These are phyloP conservation scores for Tenthredo mesomela DNA, from an alignment of 2,888 invertebrate genomes.

Conservation along the genomic window DNA sequence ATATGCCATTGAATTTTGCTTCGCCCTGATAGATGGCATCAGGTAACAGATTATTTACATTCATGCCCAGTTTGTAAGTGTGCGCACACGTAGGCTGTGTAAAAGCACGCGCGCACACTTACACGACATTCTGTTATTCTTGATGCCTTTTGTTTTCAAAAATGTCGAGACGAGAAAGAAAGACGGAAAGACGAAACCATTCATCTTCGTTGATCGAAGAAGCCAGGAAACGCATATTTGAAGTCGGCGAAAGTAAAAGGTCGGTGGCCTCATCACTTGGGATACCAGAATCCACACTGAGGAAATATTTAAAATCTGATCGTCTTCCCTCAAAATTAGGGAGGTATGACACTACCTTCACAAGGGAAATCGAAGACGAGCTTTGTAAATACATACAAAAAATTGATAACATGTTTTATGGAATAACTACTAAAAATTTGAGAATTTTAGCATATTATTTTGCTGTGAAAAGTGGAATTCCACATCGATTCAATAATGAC, in stretches of 20 bases:
- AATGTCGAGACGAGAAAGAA: constrained; percentile 14
- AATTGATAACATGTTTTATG: constrained; percentile 58
- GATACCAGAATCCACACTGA: constrained; percentile 59
- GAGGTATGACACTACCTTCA: constrained; percentile 56
- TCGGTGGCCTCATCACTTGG: constrained; percentile 50
- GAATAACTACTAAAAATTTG: constrained; percentile 55
- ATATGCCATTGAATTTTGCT: background rate
- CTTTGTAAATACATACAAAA: constrained; percentile 50
- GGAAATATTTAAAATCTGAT: constrained; percentile 58
- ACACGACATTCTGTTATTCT: background rate
- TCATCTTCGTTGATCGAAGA: constrained; percentile 16
- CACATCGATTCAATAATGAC: constrained; percentile 58
- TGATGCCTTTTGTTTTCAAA: background rate
- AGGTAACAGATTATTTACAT: background rate
- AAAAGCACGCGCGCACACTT: background rate
- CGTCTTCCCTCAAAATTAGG: constrained; percentile 55
- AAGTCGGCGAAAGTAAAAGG: constrained; percentile 33
- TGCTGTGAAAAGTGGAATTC: constrained; percentile 55
- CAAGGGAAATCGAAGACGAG: constrained; percentile 56
- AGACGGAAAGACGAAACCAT: background rate
- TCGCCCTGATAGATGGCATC: background rate
- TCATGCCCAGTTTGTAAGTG: background rate
- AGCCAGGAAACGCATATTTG: constrained; percentile 42
- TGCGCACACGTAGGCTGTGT: background rate
- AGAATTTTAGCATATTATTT: constrained; percentile 51